Conservation (phyloP, 1,140 invertebrate species). For the Drosophila mojavensis region DNA sequence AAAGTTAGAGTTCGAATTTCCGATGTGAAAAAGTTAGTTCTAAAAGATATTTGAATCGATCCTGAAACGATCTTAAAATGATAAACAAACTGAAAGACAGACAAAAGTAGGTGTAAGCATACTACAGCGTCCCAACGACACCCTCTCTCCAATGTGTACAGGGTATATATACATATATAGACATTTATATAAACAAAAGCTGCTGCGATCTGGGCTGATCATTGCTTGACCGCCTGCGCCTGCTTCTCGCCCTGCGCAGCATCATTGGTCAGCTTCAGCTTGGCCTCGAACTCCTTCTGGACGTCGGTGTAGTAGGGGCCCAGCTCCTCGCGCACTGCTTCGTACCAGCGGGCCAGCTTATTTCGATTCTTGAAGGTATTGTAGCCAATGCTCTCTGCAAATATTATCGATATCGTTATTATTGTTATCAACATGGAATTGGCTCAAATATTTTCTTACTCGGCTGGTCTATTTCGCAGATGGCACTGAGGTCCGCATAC, state of each 20-base stretch:
- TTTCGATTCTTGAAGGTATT: constrained; percentile 86
- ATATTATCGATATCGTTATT: too few relatives aligned
- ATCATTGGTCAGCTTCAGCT: constrained; percentile 59
- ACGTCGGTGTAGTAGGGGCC: constrained; percentile 83
- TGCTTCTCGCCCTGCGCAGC: constrained; percentile 57
- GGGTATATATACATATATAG: constrained; percentile 7
- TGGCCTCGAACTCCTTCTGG: constrained; percentile 65
- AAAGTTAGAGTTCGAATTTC: too few relatives aligned
- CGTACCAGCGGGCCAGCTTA: constrained; percentile 87
- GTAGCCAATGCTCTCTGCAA: constrained; percentile 86
- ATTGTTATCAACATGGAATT: background rate
- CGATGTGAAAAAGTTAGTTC: background rate
- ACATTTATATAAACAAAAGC: constrained; percentile 38
- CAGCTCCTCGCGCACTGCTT: constrained; percentile 86
- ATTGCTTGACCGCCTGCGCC: constrained; percentile 55
- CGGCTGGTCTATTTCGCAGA: constrained; percentile 93
- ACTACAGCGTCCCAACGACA: too few relatives aligned
- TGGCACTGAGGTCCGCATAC: constrained; percentile 91
- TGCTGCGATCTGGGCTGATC: background rate
- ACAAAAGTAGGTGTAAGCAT: too few relatives aligned
- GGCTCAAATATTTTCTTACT: constrained; percentile 81
- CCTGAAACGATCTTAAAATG: too few relatives aligned
- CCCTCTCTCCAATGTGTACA: background rate
- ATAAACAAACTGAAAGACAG: too few relatives aligned
- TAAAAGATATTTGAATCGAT: background rate